Conservation (phyloP, 2,113 vertebrate species). For the Rafetus swinhoei region DNA sequence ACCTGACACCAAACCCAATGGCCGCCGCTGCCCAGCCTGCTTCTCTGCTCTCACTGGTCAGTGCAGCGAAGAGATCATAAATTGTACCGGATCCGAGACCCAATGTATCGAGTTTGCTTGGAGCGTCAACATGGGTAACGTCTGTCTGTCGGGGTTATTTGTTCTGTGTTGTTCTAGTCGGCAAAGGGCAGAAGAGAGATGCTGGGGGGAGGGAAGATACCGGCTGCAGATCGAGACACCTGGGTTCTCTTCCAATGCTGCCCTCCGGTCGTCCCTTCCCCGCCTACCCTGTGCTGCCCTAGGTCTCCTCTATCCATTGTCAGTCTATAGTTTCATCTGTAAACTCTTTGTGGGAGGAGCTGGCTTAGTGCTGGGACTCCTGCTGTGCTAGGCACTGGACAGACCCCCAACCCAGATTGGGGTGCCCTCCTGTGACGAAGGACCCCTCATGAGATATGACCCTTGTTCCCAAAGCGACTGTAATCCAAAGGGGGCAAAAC, state of each 20-base stretch:
- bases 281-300: background rate
- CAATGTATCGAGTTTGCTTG: rapidly evolving
- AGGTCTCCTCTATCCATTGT: background rate
- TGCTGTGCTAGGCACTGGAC: background rate
- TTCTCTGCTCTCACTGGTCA: rapidly evolving
- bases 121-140: too few species aligned
- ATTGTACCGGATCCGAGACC: too few species aligned
- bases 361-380: background rate
- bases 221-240: background rate
- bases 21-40: too few species aligned
- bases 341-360: background rate
- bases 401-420: background rate
- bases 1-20: too few species aligned
- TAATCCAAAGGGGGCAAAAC: background rate
- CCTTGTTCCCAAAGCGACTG: background rate
- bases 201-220: background rate
- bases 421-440: background rate
- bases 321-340: background rate
- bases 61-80: too few species aligned
- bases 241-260: background rate
- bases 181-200: background rate
- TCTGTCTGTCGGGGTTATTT: background rate
- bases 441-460: background rate
- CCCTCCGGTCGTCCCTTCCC: background rate
- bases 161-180: too few species aligned